These are phyloP conservation scores for Lagria hirta DNA, from an alignment of 2,888 invertebrate genomes.

Conservation along the genomic window DNA sequence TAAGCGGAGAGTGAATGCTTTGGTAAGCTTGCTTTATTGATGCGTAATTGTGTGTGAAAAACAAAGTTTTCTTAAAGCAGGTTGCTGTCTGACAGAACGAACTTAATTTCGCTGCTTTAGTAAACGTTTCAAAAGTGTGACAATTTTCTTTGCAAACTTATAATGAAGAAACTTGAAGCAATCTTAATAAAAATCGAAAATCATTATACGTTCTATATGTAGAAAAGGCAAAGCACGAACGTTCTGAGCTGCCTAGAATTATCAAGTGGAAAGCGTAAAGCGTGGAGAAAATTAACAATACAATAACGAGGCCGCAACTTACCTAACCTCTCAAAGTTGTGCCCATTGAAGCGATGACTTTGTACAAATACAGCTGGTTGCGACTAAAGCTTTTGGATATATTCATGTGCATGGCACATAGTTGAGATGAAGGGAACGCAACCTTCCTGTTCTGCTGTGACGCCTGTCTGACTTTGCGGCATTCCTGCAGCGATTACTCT, in stretches of 20 bases:
- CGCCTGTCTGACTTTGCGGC: slow-evolving; percentile 27
- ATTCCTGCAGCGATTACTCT: slow-evolving; percentile 30
- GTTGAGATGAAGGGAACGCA: slow-evolving; percentile 26
- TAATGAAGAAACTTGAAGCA: slow-evolving; percentile 28
- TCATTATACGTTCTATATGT: slow-evolving; percentile 6
- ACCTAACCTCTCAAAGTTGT: slow-evolving; percentile 36
- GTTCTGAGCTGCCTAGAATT: slow-evolving; percentile 11
- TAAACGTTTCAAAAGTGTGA: slow-evolving; percentile 20
- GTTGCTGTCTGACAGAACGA: slow-evolving; percentile 17
- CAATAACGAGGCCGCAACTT: slow-evolving; percentile 37
- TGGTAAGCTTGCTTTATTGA: too few relatives aligned
- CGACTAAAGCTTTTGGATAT: slow-evolving; percentile 26
- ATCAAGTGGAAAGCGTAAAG: slow-evolving; percentile 7
- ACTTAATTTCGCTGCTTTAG: slow-evolving; percentile 21
- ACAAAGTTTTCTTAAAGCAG: slow-evolving; percentile 27
- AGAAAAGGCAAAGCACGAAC: slow-evolving; percentile 4
- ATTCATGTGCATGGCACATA: slow-evolving; percentile 30
- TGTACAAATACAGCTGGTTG: slow-evolving; percentile 38
- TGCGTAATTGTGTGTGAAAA: slow-evolving; percentile 29
- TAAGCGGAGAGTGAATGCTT: too few relatives aligned
- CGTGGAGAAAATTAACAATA: slow-evolving; percentile 30
- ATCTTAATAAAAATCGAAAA: slow-evolving; percentile 26
- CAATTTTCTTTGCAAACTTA: slow-evolving; percentile 25
- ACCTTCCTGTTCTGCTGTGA: slow-evolving; percentile 24
- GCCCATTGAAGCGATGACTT: slow-evolving; percentile 33